phyloP scores from a whole-genome alignment of 2,113 vertebrate genomes.

The Eurystomus gularis region DNA sequence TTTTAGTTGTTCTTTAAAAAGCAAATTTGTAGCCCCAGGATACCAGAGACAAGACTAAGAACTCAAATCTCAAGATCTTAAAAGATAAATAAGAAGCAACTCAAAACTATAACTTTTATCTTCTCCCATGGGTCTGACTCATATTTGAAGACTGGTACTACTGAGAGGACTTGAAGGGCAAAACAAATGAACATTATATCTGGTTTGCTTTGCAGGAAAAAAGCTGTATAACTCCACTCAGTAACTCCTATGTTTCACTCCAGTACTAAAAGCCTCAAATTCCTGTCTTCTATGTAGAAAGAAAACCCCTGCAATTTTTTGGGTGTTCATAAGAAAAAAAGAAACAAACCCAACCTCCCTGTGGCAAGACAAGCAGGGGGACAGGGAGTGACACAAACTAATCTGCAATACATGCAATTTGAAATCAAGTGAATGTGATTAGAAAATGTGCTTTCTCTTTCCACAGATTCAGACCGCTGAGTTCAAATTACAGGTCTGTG shows the following conservation, averaged over 20 bases:
- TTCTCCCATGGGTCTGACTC: not conserved
- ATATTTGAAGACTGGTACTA: not conserved
- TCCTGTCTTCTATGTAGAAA: not conserved
- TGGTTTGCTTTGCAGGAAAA: not conserved
- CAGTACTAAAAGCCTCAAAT: not conserved
- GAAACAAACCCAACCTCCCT: not conserved
- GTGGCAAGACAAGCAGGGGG: not conserved
- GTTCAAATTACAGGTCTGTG: not conserved
- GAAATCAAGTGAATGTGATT: not conserved
- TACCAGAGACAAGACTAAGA: not conserved
- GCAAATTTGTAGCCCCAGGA: not conserved
- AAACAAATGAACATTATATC: not conserved
- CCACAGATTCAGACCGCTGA: not conserved
- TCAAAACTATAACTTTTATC: not conserved
- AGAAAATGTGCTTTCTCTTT: not conserved
- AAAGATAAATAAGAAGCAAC: not conserved
- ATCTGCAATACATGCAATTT: not conserved
- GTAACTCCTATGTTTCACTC: not conserved
- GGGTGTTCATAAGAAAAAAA: not conserved
- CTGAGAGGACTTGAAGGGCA: not conserved
- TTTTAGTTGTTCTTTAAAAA: not conserved
- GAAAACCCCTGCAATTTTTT: accelerated
- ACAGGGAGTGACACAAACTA: not conserved
- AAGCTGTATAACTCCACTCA: not conserved
- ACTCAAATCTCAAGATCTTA: not conserved